A percentile compares a stretch with the other conserved stretches of the same genome.
phyloP scores from a whole-genome alignment of 1,140 invertebrate species.

The Chlorops oryzae region DNA sequence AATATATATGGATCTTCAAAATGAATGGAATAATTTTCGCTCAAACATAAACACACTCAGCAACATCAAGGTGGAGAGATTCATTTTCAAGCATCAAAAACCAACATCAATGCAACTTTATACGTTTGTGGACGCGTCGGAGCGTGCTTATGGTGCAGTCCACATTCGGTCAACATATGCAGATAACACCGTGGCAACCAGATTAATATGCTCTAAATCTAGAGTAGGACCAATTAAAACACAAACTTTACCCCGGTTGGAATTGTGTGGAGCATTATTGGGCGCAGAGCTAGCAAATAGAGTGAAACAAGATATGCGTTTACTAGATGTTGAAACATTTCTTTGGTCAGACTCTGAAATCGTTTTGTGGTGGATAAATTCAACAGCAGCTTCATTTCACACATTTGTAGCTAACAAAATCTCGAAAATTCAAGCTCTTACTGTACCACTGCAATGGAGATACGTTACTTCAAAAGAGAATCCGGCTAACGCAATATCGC shows the following conservation, averaged over 20 bases:
- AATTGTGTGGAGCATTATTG: slow-evolving; percentile 13
- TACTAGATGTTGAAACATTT: too few relatives aligned
- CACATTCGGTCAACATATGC: slow-evolving; percentile 25
- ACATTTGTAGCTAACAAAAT: too few relatives aligned
- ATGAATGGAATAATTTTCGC: slow-evolving; percentile 22
- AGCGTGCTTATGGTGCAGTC: slow-evolving; percentile 31
- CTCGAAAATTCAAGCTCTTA: too few relatives aligned
- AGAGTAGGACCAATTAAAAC: slow-evolving; percentile 8
- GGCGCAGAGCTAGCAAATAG: background rate
- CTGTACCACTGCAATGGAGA: too few relatives aligned
- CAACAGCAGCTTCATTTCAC: too few relatives aligned
- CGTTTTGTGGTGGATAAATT: too few relatives aligned
- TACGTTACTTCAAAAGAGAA: too few relatives aligned
- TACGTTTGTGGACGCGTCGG: slow-evolving; percentile 41
- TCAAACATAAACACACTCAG: slow-evolving; percentile 16
- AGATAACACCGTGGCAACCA: slow-evolving; percentile 1
- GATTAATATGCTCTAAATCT: slow-evolving; percentile 13
- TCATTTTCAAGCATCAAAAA: background rate
- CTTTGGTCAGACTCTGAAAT: too few relatives aligned
- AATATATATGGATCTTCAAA: slow-evolving; percentile 14
- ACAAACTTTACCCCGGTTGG: slow-evolving; percentile 11
- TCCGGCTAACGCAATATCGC: too few relatives aligned
- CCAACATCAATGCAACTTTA: background rate
- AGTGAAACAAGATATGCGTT: background rate
- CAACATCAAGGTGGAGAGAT: slow-evolving; percentile 9